phyloP scores from a whole-genome alignment of 2,113 vertebrate genomes.

The Tringa solitaria region DNA sequence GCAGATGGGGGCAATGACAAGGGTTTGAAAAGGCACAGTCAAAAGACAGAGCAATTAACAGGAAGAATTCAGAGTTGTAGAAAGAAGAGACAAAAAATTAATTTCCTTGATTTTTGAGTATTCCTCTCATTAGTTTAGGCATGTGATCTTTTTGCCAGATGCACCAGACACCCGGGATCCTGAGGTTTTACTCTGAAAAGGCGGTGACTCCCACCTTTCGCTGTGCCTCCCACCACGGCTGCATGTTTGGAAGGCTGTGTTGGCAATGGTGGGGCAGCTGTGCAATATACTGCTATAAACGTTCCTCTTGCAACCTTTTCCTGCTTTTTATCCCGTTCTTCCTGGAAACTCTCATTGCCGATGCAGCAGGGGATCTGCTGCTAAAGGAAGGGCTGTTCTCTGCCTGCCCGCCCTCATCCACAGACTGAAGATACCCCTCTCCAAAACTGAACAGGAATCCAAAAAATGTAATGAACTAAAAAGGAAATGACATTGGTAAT shows the following conservation, averaged over 20 bases:
- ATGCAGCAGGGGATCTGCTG: not conserved
- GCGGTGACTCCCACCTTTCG: not conserved
- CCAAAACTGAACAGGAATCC: not conserved
- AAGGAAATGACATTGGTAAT: not conserved
- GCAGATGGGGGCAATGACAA: not conserved
- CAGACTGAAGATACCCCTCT: not conserved
- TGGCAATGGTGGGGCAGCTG: not conserved
- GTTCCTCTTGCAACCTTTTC: not conserved
- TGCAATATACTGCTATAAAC: not conserved
- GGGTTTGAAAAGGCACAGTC: not conserved
- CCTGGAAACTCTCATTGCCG: not conserved
- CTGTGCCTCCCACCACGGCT: not conserved
- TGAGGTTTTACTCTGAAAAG: rapidly evolving
- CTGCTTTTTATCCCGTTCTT: not conserved
- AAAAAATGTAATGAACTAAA: not conserved
- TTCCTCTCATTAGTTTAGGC: not conserved
- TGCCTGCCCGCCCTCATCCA: not conserved
- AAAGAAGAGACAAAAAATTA: not conserved
- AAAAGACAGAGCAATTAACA: not conserved
- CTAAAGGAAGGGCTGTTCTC: not conserved
- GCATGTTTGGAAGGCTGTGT: not conserved
- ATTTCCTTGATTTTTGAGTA: not conserved
- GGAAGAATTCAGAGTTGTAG: not conserved
- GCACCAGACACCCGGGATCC: not conserved
- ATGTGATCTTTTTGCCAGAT: not conserved